A percentile compares a stretch with the other conserved stretches of the same genome.
Evolutionary conservation across 2,888 invertebrate genomes (phyloP).

Genomic region (Eremobia ochroleuca): DNA sequence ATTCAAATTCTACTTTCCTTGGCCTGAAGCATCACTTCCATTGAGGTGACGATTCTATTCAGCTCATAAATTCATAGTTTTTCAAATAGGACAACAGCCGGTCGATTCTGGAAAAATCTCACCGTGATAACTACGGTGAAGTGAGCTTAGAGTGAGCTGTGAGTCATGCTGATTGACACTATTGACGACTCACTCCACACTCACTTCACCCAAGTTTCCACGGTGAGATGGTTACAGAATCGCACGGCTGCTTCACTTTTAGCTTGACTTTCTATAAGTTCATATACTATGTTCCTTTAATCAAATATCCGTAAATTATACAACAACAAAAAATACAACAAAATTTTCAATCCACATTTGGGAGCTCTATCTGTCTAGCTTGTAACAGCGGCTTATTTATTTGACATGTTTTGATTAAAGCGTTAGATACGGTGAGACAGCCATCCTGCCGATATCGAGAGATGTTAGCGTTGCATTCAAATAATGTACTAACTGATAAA

Average conservation of each 20-base stretch:
- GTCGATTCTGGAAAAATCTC: too few species aligned
- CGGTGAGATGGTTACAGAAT: too few species aligned
- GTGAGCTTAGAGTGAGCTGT: too few species aligned
- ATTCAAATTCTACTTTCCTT: neutral
- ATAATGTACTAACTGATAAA: slow-evolving; percentile 51
- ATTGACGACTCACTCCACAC: too few species aligned
- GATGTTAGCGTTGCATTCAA: slow-evolving; percentile 61
- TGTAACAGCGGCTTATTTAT: slow-evolving; percentile 61
- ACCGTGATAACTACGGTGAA: too few species aligned
- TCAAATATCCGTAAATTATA: neutral
- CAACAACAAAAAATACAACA: slow-evolving; percentile 19
- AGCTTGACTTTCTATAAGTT: neutral
- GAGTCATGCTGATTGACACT: too few species aligned
- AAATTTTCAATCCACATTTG: slow-evolving; percentile 56
- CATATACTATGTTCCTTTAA: slow-evolving; percentile 3
- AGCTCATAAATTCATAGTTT: neutral
- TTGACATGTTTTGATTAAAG: slow-evolving; percentile 71
- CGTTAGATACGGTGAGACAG: slow-evolving; percentile 66
- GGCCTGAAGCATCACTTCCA: neutral
- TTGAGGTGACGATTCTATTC: neutral
- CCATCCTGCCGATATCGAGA: slow-evolving; percentile 62
- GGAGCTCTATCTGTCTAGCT: slow-evolving; percentile 59
- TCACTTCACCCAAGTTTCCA: too few species aligned
- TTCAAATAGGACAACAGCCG: neutral
- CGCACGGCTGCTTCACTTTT: neutral